These are phyloP conservation scores for Raja brachyura DNA, from an alignment of 2,113 vertebrate genomes.

Conservation along the genomic window DNA sequence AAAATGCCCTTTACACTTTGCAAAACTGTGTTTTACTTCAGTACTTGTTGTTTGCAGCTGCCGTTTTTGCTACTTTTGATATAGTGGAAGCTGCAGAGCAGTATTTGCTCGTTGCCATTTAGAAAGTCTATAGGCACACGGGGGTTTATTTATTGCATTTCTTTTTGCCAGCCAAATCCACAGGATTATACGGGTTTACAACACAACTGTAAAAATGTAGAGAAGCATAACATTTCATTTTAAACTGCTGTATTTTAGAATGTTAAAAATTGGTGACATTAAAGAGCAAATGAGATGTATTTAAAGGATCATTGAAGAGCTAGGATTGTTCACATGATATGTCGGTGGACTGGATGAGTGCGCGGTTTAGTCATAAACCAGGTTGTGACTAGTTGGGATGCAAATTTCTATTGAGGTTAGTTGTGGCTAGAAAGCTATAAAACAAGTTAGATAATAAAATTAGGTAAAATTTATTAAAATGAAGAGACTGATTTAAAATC, in stretches of 20 bases:
- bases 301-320: neutral
- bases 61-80: neutral
- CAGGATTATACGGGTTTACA: slow-evolving; percentile 20
- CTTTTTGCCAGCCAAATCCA: slow-evolving; percentile 9
- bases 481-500: neutral
- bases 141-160: neutral
- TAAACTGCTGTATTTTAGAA: neutral
- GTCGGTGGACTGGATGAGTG: neutral
- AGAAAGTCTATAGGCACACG: neutral
- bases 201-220: slow-evolving; percentile 4
- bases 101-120: neutral
- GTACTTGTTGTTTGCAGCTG: neutral
- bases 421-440: slow-evolving; percentile 29
- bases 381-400: neutral
- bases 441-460: neutral
- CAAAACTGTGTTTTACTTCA: no score
- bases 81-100: neutral
- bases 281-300: neutral
- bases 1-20: neutral
- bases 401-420: slow-evolving; percentile 2
- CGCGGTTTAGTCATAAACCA: neutral
- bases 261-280: neutral
- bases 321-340: neutral
- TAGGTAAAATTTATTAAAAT: neutral
- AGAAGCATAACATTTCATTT: neutral